Evolutionary conservation across 2,888 invertebrate genomes (phyloP).

Genomic region (Drosophila rellima): DNA sequence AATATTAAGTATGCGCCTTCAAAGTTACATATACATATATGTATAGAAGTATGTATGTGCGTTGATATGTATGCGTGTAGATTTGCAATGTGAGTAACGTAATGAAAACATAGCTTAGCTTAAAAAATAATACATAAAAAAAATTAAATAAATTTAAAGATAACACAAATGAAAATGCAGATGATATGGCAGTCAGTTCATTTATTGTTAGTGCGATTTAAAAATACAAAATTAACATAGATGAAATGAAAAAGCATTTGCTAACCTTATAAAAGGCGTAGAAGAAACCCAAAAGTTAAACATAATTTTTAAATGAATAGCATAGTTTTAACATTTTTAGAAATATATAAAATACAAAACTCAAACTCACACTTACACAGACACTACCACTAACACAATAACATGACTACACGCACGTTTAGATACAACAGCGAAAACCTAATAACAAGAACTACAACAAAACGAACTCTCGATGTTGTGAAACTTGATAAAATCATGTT

Average conservation of each 20-base stretch:
- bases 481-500: conserved; percentile 84
- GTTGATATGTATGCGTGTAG: conserved; percentile 53
- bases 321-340: conserved; percentile 66
- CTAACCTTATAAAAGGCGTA: conserved; percentile 67
- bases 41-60: conserved; percentile 26
- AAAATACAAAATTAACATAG: conserved; percentile 10
- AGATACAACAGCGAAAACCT: conserved; percentile 62
- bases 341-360: conserved; percentile 52
- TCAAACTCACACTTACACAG: conserved; percentile 32
- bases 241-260: conserved; percentile 66
- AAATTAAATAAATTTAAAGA: background rate
- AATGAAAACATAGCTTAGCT: conserved; percentile 59
- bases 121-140: conserved; percentile 30
- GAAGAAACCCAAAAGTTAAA: conserved; percentile 79
- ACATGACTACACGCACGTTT: conserved; percentile 24
- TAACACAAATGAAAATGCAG: conserved; percentile 1
- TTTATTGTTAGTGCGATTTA: conserved; percentile 62
- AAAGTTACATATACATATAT: conserved; percentile 64
- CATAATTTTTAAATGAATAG: conserved; percentile 77
- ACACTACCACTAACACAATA: conserved; percentile 19
- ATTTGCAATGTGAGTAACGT: conserved; percentile 51
- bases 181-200: conserved; percentile 57
- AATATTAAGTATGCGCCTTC: conserved; percentile 85
- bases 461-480: conserved; percentile 86
- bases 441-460: conserved; percentile 73